Evolutionary conservation across 2,797 vertebrate species (phyloP), one percentile per base, ranked within the genome.

Genomic region (Protosalanx chinensis): DNA sequence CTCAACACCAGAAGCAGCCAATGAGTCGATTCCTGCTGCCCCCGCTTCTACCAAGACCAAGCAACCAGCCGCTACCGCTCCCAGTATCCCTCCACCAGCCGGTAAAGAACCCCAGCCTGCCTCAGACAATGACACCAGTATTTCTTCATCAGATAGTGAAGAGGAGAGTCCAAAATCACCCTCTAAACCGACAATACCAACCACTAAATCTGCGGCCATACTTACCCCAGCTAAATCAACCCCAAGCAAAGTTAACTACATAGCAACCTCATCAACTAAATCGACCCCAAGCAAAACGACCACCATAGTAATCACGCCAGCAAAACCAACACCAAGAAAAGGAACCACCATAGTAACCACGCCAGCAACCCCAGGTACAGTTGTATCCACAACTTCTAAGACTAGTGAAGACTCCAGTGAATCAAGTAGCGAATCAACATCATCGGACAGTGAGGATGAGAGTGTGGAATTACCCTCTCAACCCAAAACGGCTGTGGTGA

Each of bases 391-490:
- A 27, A 23, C 56, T 41, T 23, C 37, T 4, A 35, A 73, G 46
- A 33, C 18, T 23, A n/a, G 15, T n/a, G 4, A 51, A 18, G 49
- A 18, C 3, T 51, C 49, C 2, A 18, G 49, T 51, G 49, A 51
- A 6, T n/a, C 51, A 16, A n/a, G 51, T n/a, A 53, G 51, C 51
- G 16, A 53, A 15, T 51, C 49, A 0, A 12, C 56, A 7, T 56
- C 51, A 0, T 62, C 67, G 6, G 72, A 67, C 18, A 71, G 76
- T 62, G 71, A 71, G 20, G 67, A 73, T 12, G 72, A 70, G 6
- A 29, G 51, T 35, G 65, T 20, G 27, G 32, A 62, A 51, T 15
- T 6, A 20, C 7, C 57, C 2, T 3, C 16, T n/a, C 18, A 20
- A 59, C 57, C 57, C 57, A 59, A 20, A 20, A 8, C 18, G 6